Conservation (phyloP, 2,888 invertebrate species). For the Zaprionus lineosus region DNA sequence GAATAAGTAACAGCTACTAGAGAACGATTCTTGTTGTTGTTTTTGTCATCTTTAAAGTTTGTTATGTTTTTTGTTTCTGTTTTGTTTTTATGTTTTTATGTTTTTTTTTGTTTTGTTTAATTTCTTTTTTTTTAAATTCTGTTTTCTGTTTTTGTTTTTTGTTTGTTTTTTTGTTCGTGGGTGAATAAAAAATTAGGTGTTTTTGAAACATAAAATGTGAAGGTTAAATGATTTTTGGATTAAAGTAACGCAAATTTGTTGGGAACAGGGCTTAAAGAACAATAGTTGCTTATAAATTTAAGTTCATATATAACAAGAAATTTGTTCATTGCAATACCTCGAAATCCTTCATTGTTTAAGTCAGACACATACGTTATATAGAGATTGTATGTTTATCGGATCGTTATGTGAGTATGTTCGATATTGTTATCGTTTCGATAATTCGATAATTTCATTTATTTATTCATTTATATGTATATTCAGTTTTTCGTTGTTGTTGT, state of each 20-base stretch:
- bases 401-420: slow-evolving; percentile 57
- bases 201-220: slow-evolving; percentile 48
- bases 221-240: slow-evolving; percentile 26
- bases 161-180: slow-evolving; percentile 36
- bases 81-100: slow-evolving; percentile 25
- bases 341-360: slow-evolving; percentile 81
- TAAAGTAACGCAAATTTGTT: slow-evolving; percentile 34
- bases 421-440: slow-evolving; percentile 46
- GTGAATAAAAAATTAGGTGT: slow-evolving; percentile 32
- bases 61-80: no score
- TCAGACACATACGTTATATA: slow-evolving; percentile 36
- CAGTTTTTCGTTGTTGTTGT: neutral
- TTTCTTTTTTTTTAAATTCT: slow-evolving; percentile 19
- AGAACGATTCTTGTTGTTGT: no score
- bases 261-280: slow-evolving; percentile 58
- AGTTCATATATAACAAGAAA: slow-evolving; percentile 76
- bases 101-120: slow-evolving; percentile 41
- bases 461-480: neutral
- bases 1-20: slow-evolving; percentile 60
- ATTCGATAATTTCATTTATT: no score
- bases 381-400: slow-evolving; percentile 36
- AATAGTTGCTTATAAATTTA: slow-evolving; percentile 76
- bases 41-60: slow-evolving; percentile 22
- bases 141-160: slow-evolving; percentile 43
- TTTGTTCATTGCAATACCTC: slow-evolving; percentile 82